Percentiles rank a stretch among this genome's conserved stretches.
Evolutionary conservation across 2,113 vertebrate genomes (phyloP).

Genomic region (Nibea coibor): DNA sequence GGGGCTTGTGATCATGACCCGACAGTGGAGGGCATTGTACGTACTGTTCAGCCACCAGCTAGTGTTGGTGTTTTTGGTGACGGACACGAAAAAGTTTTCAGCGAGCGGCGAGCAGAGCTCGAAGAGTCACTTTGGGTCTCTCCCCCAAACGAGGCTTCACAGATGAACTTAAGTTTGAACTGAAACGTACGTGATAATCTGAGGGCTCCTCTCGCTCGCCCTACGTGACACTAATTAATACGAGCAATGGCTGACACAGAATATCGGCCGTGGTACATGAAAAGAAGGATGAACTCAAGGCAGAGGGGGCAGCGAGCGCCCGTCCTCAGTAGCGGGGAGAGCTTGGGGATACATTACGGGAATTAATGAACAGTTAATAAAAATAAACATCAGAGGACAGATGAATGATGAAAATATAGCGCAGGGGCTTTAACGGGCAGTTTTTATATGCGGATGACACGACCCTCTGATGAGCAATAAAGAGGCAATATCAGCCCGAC

Average conservation of each 20-base stretch:
- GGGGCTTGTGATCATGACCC: background rate
- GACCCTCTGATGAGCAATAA: background rate
- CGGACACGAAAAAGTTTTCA: too few species aligned
- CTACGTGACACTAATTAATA: slow-evolving; percentile 11
- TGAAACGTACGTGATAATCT: background rate
- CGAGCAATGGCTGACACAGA: background rate
- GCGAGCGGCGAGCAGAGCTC: too few species aligned
- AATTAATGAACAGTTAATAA: slow-evolving; percentile 17
- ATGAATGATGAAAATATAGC: slow-evolving; percentile 22
- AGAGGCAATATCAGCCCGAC: background rate
- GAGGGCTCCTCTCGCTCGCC: background rate
- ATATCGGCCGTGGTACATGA: too few species aligned
- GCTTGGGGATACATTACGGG: background rate
- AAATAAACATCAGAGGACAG: slow-evolving; percentile 2
- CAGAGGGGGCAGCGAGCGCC: background rate
- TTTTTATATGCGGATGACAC: background rate
- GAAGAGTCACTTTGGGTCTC: background rate
- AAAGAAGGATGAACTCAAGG: background rate
- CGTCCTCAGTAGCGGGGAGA: background rate
- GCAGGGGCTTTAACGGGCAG: background rate
- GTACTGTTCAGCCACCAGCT: too few species aligned
- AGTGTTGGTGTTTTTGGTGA: background rate
- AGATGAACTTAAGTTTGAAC: background rate
- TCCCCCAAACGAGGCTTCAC: background rate
- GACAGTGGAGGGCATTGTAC: background rate